Evolutionary conservation across 2,113 vertebrate species (phyloP).

Genomic region (Hippopotamus amphibius): DNA sequence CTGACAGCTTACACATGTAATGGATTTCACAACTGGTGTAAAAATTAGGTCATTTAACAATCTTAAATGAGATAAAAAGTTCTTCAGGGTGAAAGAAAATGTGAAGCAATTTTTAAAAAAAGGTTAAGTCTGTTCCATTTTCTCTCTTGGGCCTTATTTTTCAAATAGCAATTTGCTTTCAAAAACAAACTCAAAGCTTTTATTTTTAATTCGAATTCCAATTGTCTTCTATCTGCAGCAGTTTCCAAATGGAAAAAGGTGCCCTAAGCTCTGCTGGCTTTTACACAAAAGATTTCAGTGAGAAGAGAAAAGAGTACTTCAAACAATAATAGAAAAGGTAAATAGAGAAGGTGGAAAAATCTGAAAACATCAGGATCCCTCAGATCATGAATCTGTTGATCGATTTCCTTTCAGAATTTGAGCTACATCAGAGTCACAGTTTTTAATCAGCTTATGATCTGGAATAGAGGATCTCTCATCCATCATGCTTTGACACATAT

Average conservation of each 20-base stretch:
- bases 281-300: slow-evolving; percentile 36
- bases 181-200: slow-evolving; percentile 64
- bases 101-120: background rate
- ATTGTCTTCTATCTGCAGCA: slow-evolving; percentile 33
- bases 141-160: slow-evolving; percentile 42
- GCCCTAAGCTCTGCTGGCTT: slow-evolving; percentile 27
- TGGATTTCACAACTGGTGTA: background rate
- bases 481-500: background rate
- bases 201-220: slow-evolving; percentile 56
- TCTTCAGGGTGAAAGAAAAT: slow-evolving; percentile 44
- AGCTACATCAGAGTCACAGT: background rate
- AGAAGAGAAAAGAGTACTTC: slow-evolving; percentile 16
- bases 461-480: background rate
- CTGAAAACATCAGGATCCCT: background rate
- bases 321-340: background rate
- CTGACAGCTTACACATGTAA: slow-evolving; percentile 51
- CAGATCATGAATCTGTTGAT: background rate
- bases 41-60: slow-evolving; percentile 66
- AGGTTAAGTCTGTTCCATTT: slow-evolving; percentile 44
- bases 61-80: slow-evolving; percentile 4
- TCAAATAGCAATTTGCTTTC: slow-evolving; percentile 67
- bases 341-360: background rate
- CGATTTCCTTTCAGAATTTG: background rate
- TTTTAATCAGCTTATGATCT: background rate
- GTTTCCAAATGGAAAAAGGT: slow-evolving; percentile 67